Evolutionary conservation across 2,888 invertebrate genomes (phyloP), one percentile per base, ranked within the genome.

Genomic region (Chrysolina americana): DNA sequence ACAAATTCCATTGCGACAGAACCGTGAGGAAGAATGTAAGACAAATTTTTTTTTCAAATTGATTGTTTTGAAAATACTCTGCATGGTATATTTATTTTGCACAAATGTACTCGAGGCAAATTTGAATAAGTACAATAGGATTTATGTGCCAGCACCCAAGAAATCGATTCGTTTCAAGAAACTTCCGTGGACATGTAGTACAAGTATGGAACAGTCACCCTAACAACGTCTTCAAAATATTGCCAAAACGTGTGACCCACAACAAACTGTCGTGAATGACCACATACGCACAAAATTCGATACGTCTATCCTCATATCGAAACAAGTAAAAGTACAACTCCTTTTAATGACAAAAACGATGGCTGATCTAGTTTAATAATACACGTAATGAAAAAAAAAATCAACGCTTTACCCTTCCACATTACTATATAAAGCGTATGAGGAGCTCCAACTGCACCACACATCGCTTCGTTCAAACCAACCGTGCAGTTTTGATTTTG

Each of bases 361-460:
- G 76, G 71, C 78, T 81, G 81, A 81, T 80, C 82, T 82, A 82
- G 81, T 79, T 82, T 75, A 78, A 70, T 76, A 70, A 78, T 78
- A 80, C 79, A 80, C 81, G 80, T 79, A 79, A 79, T 79, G 79
- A 79, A 80, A 3, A 5, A 28, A 78, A 80, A 81, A 76, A 71
- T 41, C 68, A 64, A 73, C 75, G 73, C 76, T 76, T 78, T 75
- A 80, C 81, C 82, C 81, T 83, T 78, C 83, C 81, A 81, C 81
- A 73, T 68, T 53, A 65, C 66, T 79, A 79, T 80, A 80, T 79
- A 81, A 77, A 80, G 77, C 72, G 21, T 73, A 68, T 71, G 68
- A 65, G 73, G 63, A 64, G 50, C 70, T 74, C 62, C 47, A 70
- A 70, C 72, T 73, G 71, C 71, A 78, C 71, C 81, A 81, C 75